Conservation (phyloP, 2,888 invertebrate genomes). For the Teleiodes luculella region DNA sequence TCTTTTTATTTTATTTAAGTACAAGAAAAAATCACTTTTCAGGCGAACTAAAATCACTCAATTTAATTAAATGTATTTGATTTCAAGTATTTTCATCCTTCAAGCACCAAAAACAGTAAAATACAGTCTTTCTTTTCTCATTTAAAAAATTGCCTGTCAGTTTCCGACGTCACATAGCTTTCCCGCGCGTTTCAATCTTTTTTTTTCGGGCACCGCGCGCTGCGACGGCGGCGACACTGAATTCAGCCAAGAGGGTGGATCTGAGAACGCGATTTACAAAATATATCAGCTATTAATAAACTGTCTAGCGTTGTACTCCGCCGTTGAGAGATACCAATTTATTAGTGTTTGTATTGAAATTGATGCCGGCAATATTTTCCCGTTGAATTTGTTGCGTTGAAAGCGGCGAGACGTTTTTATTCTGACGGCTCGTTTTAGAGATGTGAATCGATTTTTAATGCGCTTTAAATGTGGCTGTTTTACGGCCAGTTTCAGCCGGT, state of each 20-base stretch:
- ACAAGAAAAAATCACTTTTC: background rate
- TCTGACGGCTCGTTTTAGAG: constrained; percentile 49
- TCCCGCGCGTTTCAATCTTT: constrained; percentile 35
- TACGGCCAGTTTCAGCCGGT: background rate
- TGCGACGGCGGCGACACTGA: constrained; percentile 62
- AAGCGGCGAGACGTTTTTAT: constrained; percentile 64
- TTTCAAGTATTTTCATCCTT: too few species aligned
- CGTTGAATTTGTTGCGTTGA: constrained; percentile 71
- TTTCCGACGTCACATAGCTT: constrained; percentile 31
- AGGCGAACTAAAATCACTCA: too few species aligned
- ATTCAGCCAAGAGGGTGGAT: constrained; percentile 61
- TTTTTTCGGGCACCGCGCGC: constrained; percentile 63
- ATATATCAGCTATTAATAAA: constrained; percentile 72
- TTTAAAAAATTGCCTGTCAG: background rate
- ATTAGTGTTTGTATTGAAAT: constrained; percentile 77
- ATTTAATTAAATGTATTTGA: too few species aligned
- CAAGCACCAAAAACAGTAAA: too few species aligned
- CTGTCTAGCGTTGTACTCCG: constrained; percentile 56
- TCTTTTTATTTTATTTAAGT: background rate
- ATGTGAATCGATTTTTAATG: constrained; percentile 64
- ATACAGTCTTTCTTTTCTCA: too few species aligned
- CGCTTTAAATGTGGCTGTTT: constrained; percentile 28
- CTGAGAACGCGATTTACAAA: constrained; percentile 65
- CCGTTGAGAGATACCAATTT: constrained; percentile 75
- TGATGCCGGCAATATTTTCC: constrained; percentile 74